Evolutionary conservation across 2,888 invertebrate species (phyloP).

Genomic region (Drosophila recens): DNA sequence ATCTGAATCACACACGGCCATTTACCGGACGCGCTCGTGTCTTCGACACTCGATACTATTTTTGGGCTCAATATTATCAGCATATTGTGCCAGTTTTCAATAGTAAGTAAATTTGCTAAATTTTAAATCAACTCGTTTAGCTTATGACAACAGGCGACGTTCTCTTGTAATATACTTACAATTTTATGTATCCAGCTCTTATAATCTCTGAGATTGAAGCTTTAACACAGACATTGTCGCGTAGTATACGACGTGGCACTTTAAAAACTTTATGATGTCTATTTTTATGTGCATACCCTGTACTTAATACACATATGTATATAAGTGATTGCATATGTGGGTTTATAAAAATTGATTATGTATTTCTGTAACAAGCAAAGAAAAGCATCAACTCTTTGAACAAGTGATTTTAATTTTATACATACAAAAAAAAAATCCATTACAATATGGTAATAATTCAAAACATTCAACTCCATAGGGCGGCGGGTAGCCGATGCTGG

Average conservation of each 20-base stretch:
- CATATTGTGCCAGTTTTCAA: not conserved
- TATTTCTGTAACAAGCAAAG: not conserved
- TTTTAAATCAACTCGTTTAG: constrained; percentile 21
- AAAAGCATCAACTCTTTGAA: not conserved
- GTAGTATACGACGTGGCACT: not conserved
- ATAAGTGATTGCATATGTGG: not conserved
- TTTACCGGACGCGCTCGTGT: constrained; percentile 17
- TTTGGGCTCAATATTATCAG: constrained; percentile 17
- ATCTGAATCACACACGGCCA: constrained; percentile 9
- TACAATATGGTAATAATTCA: not conserved
- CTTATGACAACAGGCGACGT: constrained; percentile 7
- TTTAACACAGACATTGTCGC: constrained; percentile 7
- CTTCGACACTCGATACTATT: constrained; percentile 11
- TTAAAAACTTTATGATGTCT: not conserved
- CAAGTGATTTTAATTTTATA: not conserved
- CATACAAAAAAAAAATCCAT: not conserved
- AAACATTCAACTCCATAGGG: not conserved
- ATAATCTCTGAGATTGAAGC: constrained; percentile 15
- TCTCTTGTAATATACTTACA: constrained; percentile 3
- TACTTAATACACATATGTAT: not conserved
- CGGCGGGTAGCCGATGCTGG: not conserved
- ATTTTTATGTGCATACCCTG: constrained; percentile 10
- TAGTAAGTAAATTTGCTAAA: constrained; percentile 6
- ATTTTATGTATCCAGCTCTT: constrained; percentile 10
- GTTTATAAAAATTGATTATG: not conserved